Evolutionary conservation across 2,797 vertebrate species (phyloP).

Genomic region (Lepilemur septentrionalis): DNA sequence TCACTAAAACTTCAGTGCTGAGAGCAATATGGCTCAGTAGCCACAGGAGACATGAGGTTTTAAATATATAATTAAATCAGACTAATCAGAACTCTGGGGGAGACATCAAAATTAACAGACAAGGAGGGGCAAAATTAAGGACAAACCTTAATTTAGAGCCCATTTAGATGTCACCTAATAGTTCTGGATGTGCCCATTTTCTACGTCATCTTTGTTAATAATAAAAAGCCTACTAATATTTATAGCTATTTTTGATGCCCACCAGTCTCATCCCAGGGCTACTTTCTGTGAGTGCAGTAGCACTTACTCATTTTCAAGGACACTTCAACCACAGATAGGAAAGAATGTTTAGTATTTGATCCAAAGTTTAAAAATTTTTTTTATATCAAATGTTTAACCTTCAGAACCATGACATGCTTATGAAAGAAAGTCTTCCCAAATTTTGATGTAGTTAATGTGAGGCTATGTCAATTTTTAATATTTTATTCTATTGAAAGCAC

Average conservation of each 20-base stretch:
- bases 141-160: not conserved
- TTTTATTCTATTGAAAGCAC: not conserved
- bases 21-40: not conserved
- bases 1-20: conserved; percentile 35
- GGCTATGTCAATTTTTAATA: not conserved
- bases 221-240: conserved; percentile 32
- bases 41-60: not conserved
- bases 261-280: not conserved
- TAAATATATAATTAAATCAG: not conserved
- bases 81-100: not conserved
- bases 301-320: not conserved
- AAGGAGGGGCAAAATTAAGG: not conserved
- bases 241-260: not conserved
- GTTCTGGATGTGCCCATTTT: not conserved
- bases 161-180: not conserved
- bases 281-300: not conserved
- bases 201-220: conserved; percentile 18
- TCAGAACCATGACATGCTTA: not conserved
- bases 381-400: not conserved
- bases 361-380: not conserved
- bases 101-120: not conserved
- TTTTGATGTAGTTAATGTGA: not conserved
- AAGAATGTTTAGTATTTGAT: conserved; percentile 4
- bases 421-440: not conserved
- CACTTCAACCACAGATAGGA: conserved; percentile 14